Base-by-base conservation (phyloP, 1,140 invertebrate species). In the Cephus cinctus region DNA sequence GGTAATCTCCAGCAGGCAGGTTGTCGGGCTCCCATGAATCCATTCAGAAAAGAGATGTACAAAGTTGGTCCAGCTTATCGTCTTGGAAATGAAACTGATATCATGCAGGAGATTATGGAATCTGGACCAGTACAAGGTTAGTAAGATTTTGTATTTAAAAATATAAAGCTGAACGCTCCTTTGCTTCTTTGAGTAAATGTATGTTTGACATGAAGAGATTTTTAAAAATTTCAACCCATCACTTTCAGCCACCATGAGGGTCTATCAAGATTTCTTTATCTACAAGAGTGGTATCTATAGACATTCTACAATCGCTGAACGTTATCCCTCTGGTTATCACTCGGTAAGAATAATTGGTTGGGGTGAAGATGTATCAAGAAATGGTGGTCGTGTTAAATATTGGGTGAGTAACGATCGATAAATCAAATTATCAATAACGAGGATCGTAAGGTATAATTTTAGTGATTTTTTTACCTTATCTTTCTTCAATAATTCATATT, bases 111-210 rank as follows among this genome's bases (percentile, higher is more conserved):
- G 68, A 95, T 97, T 35, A 79, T 86, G 66, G 84, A 83, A 15
- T 94, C 92, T 34, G 95, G 95, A 47, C 94, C 94, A n/a, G 92
- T 96, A 0, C 94, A 96, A 86, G 90, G 90, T 93, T 78, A 65
- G 36, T 79, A 63, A 45, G 34, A 49, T 2, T 11, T 39, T n/a
- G n/a, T n/a, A n/a, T n/a, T 36, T 47, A 27, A 47, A 14, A 31
- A 32, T 40, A 21, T 34, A 40, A 34, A 5, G 8, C 27, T 11
- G 27, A 30, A 9, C 11, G 14, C 1, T 2, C 0, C 9, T 30
- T 12, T 2, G 27, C 9, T n/a, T 11, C 27, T 30, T 2, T 4
- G 2, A 9, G 27, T 30, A 12, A 12, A 30, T 11, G 14, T 30
- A 30, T 12, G 11, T 9, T 30, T 1, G 14, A 30, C 11, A 11